Conservation (phyloP, 2,888 invertebrate genomes). For the Ophioninae sp. region DNA sequence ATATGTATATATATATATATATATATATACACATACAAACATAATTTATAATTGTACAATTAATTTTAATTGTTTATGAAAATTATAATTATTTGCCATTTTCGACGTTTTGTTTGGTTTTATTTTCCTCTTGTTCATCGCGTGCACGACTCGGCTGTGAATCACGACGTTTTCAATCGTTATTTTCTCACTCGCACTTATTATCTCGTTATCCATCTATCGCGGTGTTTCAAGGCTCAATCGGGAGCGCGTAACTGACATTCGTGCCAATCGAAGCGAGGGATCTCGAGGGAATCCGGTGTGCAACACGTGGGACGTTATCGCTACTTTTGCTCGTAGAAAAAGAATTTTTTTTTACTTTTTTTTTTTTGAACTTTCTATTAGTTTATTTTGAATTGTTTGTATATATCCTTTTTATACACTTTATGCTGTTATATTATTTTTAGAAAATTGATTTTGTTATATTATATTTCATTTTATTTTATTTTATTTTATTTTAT, state of each 20-base stretch:
- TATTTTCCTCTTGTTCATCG: neutral
- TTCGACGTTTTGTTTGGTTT: neutral
- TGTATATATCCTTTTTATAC: too few species aligned
- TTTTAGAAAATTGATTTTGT: too few species aligned
- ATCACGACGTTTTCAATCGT: slow-evolving; percentile 35
- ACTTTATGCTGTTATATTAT: too few species aligned
- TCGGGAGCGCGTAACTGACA: slow-evolving; percentile 30
- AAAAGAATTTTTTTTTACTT: neutral
- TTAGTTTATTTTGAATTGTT: too few species aligned
- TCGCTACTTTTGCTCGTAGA: neutral
- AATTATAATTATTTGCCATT: too few species aligned
- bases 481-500: too few species aligned
- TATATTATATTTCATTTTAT: too few species aligned
- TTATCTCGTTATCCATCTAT: slow-evolving; percentile 37
- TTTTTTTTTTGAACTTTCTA: neutral
- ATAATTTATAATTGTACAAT: too few species aligned
- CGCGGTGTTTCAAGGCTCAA: slow-evolving; percentile 21
- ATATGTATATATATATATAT: too few species aligned
- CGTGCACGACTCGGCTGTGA: slow-evolving; percentile 3
- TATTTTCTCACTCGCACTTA: slow-evolving; percentile 23
- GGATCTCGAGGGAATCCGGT: slow-evolving; percentile 26
- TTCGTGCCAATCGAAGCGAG: slow-evolving; percentile 34
- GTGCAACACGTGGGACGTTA: neutral
- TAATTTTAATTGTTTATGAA: too few species aligned
- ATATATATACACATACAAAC: too few species aligned